phyloP scores from a whole-genome alignment of 1,140 invertebrate species.

The Brevipalpus yothersi region DNA sequence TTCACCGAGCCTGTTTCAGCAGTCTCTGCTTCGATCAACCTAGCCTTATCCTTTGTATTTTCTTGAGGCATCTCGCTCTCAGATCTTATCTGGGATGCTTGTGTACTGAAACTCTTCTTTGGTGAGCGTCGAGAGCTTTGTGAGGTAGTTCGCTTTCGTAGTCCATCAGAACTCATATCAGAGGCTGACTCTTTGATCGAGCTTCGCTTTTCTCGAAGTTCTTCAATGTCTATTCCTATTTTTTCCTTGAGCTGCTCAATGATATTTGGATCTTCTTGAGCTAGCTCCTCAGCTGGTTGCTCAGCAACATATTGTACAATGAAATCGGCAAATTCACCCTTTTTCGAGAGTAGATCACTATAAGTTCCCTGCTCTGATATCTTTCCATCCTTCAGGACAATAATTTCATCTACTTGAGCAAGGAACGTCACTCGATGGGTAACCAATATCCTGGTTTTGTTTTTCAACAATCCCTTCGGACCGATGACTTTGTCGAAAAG shows the following conservation, averaged over 20 bases:
- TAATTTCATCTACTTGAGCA: constrained; percentile 58
- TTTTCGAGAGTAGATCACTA: constrained; percentile 17
- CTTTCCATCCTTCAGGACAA: constrained; percentile 48
- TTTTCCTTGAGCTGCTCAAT: neutral
- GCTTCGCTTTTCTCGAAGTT: neutral
- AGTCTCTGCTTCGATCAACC: constrained; percentile 24
- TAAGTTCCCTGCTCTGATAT: constrained; percentile 26
- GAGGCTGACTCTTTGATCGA: neutral
- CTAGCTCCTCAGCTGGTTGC: neutral
- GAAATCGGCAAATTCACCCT: constrained; percentile 15
- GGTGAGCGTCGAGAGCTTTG: neutral
- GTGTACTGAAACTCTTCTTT: neutral
- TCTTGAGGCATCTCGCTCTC: neutral
- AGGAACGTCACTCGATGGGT: constrained; percentile 29
- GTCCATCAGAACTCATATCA: neutral
- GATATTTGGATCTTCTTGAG: neutral
- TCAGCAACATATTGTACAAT: constrained; percentile 17
- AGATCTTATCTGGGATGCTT: neutral
- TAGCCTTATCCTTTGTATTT: constrained; percentile 16
- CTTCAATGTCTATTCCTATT: neutral
- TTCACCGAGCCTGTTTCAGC: constrained; percentile 8
- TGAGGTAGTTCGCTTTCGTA: neutral
- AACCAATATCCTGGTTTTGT: constrained; percentile 25
- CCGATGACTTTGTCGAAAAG: constrained; percentile 79
- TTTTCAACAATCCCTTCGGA: constrained; percentile 44